Percentiles rank a stretch among this genome's conserved stretches.
phyloP scores from a whole-genome alignment of 1,140 invertebrate species.

The Diorhabda elongata region DNA sequence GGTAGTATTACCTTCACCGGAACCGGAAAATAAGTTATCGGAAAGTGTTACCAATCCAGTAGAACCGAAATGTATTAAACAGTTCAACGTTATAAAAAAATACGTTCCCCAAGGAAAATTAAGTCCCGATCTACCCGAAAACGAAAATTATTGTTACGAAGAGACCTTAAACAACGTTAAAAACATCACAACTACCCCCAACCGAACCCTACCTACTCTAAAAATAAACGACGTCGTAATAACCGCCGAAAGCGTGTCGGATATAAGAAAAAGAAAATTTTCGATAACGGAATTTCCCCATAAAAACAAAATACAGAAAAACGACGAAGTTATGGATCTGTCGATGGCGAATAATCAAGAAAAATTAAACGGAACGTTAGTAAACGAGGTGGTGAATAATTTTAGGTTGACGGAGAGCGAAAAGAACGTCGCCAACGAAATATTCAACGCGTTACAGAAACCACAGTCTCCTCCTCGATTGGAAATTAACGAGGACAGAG shows the following conservation, averaged over 20 bases:
- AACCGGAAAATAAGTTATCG: constrained; percentile 13
- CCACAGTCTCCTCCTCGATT: not conserved
- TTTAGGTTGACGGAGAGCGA: not conserved
- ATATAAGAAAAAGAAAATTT: constrained; percentile 36
- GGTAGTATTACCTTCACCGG: constrained; percentile 8
- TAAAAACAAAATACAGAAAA: constrained; percentile 28
- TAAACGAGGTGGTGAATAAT: not conserved
- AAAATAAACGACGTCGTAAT: constrained; percentile 34
- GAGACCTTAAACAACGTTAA: constrained; percentile 12
- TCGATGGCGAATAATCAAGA: constrained; percentile 22
- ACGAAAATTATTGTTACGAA: not conserved
- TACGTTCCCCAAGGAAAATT: constrained; percentile 23
- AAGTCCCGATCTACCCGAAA: constrained; percentile 8
- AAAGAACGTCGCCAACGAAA: constrained; percentile 11
- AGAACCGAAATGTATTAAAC: constrained; percentile 34
- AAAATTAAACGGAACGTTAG: constrained; percentile 1
- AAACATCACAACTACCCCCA: constrained; percentile 10
- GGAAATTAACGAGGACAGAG: constrained; percentile 1
- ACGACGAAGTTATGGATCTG: constrained; percentile 42
- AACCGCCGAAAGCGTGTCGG: constrained; percentile 19
- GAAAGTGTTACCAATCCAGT: constrained; percentile 11
- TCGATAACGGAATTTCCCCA: constrained; percentile 22
- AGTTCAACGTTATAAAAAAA: constrained; percentile 38
- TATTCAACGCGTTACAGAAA: constrained; percentile 9
- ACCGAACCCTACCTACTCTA: constrained; percentile 27